These are phyloP conservation scores for Thyatira batis DNA, from an alignment of 2,888 invertebrate species.

Conservation along the genomic window DNA sequence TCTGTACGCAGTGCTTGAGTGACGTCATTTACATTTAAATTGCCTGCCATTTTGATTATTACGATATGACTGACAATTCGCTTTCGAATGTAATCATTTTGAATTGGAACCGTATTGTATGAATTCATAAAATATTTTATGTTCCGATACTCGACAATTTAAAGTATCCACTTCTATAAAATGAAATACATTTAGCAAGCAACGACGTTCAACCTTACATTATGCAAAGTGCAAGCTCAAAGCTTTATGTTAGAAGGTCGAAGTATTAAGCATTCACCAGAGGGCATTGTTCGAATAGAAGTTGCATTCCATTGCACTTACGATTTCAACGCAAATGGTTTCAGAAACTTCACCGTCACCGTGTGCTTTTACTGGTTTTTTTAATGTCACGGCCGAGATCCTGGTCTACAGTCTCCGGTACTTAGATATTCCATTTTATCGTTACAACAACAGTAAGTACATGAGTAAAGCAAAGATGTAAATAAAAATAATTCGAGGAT, in stretches of 20 bases:
- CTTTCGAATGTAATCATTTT: background rate
- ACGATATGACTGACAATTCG: background rate
- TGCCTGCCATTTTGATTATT: background rate
- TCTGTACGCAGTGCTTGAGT: conserved; percentile 27
- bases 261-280: conserved; percentile 21
- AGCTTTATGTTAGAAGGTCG: conserved; percentile 32
- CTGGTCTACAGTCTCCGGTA: conserved; percentile 30
- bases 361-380: conserved; percentile 31
- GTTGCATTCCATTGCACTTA: conserved; percentile 45
- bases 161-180: background rate
- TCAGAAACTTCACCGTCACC: conserved; percentile 40
- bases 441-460: background rate
- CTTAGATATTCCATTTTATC: background rate
- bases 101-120: background rate
- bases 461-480: background rate
- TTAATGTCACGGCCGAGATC: conserved; percentile 26
- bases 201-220: background rate
- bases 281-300: conserved; percentile 44
- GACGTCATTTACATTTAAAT: conserved; percentile 29
- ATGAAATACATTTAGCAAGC: background rate
- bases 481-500: background rate
- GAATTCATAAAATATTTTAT: background rate
- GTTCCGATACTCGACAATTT: background rate
- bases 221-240: conserved; percentile 10
- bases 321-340: conserved; percentile 43